Conservation (phyloP, 2,113 vertebrate species). For the Lontra canadensis region DNA sequence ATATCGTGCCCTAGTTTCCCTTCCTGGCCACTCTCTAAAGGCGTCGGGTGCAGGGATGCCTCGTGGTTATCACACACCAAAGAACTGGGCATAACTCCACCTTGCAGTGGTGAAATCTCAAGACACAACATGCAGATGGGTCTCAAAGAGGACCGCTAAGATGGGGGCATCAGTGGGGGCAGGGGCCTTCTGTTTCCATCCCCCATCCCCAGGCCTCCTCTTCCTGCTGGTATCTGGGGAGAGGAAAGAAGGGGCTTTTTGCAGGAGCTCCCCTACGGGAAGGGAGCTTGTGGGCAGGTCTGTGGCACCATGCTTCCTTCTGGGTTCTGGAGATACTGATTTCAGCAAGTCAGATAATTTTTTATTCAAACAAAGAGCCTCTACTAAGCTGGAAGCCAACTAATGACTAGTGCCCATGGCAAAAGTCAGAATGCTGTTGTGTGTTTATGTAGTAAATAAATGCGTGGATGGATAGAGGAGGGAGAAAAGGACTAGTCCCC, state of each 20-base stretch:
- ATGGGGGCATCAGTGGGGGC: not conserved
- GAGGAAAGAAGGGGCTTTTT: not conserved
- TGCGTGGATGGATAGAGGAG: not conserved
- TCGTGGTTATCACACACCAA: not conserved
- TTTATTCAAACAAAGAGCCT: slow-evolving; percentile 8
- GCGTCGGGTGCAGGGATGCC: not conserved
- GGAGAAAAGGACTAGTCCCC: not conserved
- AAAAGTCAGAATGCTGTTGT: not conserved
- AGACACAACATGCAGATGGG: not conserved
- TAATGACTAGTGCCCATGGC: not conserved
- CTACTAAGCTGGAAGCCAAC: not conserved
- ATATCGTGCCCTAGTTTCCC: not conserved
- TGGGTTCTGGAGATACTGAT: not conserved
- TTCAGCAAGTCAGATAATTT: not conserved
- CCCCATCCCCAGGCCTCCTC: not conserved
- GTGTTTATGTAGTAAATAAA: slow-evolving; percentile 41
- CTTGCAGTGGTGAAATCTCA: not conserved
- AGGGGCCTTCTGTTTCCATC: not conserved
- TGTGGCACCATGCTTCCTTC: not conserved
- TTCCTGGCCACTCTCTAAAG: not conserved
- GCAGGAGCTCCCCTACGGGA: not conserved
- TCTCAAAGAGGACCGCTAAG: not conserved
- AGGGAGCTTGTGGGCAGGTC: not conserved
- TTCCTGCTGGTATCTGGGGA: not conserved
- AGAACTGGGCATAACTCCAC: not conserved